Evolutionary conservation across 1,140 invertebrate species (phyloP), one percentile per base, ranked within the genome.

Genomic region (Neodiprion lecontei): DNA sequence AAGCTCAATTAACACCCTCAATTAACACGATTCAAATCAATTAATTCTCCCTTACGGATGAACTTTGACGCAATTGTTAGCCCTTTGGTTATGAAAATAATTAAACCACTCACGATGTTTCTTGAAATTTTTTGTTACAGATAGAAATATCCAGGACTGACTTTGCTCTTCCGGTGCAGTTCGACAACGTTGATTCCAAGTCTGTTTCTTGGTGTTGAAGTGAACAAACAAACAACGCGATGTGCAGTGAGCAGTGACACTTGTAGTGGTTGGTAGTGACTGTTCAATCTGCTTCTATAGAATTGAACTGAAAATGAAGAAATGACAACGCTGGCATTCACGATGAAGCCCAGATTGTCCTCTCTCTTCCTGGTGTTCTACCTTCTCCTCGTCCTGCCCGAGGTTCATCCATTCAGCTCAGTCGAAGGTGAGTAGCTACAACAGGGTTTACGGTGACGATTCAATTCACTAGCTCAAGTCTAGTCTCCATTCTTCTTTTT

Each of bases 271-370:
- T 21, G 61, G 4, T 23, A 69, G 67, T 23, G 21, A 7, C 17
- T 21, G 12, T 69, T 21, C 67, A 69, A 47, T 69, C 17, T 65
- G 61, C 61, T 7, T 21, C 67, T 23, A 47, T 69, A 47, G 21
- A 21, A 7, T 69, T 69, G 21, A 14, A 12, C 67, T 69, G 67
- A 79, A 81, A 69, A 83, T 81, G 82, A 79, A 82, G 84, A 85
- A 86, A 83, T 87, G 81, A 83, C 72, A 72, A 61, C 75, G 71
- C 73, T 48, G 75, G 74, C 75, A 78, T 78, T 71, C 72, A 68
- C 75, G 79, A 83, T 88, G 86, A 87, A 83, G 83, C 84, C 80
- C 81, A 85, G 86, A 85, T 83, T 83, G 82, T 86, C 83, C 78
- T 81, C 79, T 78, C 79, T 86, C 78, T 81, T 86, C 77, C 77